Percentiles rank a stretch among this genome's conserved stretches.
Evolutionary conservation across 2,113 vertebrate species (phyloP).

Genomic region (Nothocercus julius): DNA sequence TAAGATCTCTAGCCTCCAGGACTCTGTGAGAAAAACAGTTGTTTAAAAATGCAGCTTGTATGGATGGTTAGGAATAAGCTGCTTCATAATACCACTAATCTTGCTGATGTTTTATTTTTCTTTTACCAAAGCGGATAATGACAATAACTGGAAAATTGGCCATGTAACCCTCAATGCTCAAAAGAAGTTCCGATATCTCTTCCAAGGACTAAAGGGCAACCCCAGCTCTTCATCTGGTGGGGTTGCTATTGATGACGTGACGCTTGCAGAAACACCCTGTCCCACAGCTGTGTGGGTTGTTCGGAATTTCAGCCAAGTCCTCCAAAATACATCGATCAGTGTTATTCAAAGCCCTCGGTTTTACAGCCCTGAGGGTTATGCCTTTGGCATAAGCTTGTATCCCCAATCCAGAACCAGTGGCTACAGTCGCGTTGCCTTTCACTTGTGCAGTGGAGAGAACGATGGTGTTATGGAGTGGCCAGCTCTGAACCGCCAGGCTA

Average conservation of each 20-base stretch:
- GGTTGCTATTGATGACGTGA: slow-evolving; percentile 87
- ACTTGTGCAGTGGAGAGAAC: slow-evolving; percentile 87
- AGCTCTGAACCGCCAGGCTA: slow-evolving; percentile 83
- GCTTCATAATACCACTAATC: background rate
- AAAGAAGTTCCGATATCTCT: slow-evolving; percentile 89
- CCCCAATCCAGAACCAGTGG: slow-evolving; percentile 23
- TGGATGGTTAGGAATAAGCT: background rate
- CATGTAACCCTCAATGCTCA: slow-evolving; percentile 81
- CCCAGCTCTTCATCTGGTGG: slow-evolving; percentile 78
- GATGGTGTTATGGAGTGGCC: slow-evolving; percentile 89
- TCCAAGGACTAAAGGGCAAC: slow-evolving; percentile 83
- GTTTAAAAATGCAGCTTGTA: background rate
- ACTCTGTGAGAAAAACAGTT: background rate
- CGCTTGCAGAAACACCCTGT: slow-evolving; percentile 85
- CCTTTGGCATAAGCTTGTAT: slow-evolving; percentile 76
- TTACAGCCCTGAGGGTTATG: slow-evolving; percentile 89
- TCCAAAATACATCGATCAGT: slow-evolving; percentile 24
- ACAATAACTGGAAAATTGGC: slow-evolving; percentile 87
- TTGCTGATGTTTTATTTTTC: background rate
- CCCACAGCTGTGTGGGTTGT: slow-evolving; percentile 85
- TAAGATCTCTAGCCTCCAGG: background rate
- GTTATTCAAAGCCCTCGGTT: slow-evolving; percentile 82
- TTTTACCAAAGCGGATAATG: slow-evolving; percentile 76
- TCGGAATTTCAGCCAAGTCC: slow-evolving; percentile 80
- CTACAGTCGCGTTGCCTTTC: slow-evolving; percentile 81